These are phyloP conservation scores for Brachionichthys hirsutus DNA, from an alignment of 2,113 vertebrate genomes.

Conservation along the genomic window DNA sequence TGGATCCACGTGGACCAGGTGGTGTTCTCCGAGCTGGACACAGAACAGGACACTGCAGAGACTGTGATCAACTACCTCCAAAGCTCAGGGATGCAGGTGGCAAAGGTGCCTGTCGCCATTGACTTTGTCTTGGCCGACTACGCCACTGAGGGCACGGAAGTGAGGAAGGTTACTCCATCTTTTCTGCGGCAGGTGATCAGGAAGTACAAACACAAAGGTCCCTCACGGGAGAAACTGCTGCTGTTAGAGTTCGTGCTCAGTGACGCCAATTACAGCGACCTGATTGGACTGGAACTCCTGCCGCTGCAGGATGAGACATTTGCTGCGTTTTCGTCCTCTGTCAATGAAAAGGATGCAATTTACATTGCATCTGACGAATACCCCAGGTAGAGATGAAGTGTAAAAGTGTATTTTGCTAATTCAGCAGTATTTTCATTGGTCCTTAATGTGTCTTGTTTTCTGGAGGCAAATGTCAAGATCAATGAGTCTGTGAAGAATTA, in stretches of 20 bases:
- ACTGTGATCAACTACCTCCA: constrained; percentile 92
- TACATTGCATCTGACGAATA: constrained; percentile 92
- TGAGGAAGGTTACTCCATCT: constrained; percentile 86
- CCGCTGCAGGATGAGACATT: constrained; percentile 90
- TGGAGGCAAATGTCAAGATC: background rate
- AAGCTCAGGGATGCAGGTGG: constrained; percentile 89
- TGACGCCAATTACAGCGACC: constrained; percentile 88
- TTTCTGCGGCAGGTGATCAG: constrained; percentile 87
- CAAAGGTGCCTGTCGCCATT: constrained; percentile 83
- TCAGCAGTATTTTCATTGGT: background rate
- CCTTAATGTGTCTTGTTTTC: background rate
- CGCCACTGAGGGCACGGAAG: constrained; percentile 59
- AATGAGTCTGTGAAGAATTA: background rate
- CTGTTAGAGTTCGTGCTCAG: constrained; percentile 90
- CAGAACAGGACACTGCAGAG: constrained; percentile 75
- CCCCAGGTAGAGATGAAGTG: constrained; percentile 81
- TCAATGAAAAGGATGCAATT: constrained; percentile 88
- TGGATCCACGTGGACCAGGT: constrained; percentile 88
- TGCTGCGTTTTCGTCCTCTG: constrained; percentile 87
- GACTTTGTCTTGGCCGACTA: constrained; percentile 79
- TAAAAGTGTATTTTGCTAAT: background rate
- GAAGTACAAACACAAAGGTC: constrained; percentile 81
- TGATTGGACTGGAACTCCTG: constrained; percentile 92
- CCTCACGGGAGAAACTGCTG: constrained; percentile 83
- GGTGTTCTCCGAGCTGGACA: constrained; percentile 88